Evolutionary conservation across 2,888 invertebrate species (phyloP).

Genomic region (Phengaris arion): DNA sequence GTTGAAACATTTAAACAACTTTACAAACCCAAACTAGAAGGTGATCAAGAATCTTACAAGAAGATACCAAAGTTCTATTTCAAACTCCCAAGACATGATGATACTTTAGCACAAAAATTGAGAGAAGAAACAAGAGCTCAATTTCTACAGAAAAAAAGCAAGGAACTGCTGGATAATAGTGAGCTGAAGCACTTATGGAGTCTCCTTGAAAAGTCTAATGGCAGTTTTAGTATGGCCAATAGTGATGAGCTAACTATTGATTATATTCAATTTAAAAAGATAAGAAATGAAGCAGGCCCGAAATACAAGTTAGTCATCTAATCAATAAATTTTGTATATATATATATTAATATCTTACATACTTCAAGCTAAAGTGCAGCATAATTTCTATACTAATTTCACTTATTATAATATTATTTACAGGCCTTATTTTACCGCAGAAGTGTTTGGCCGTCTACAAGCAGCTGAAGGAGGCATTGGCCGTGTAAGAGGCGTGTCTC

Average conservation of each 20-base stretch:
- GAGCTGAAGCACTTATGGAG: slow-evolving; percentile 93
- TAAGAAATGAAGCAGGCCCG: slow-evolving; percentile 85
- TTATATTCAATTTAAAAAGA: slow-evolving; percentile 91
- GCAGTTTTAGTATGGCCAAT: slow-evolving; percentile 81
- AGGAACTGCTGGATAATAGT: slow-evolving; percentile 90
- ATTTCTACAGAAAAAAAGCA: slow-evolving; percentile 91
- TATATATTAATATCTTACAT: too few species aligned
- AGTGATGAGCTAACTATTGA: slow-evolving; percentile 90
- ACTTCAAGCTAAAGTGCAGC: background rate
- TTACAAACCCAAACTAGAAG: slow-evolving; percentile 74
- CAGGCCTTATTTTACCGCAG: slow-evolving; percentile 90
- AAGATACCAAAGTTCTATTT: slow-evolving; percentile 88
- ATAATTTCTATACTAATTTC: background rate
- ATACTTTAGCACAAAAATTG: slow-evolving; percentile 87
- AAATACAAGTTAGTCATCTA: slow-evolving; percentile 81
- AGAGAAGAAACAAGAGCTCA: slow-evolving; percentile 93
- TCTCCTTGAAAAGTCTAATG: slow-evolving; percentile 89
- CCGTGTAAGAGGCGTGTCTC: slow-evolving; percentile 90
- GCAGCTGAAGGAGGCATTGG: slow-evolving; percentile 90
- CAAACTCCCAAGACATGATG: slow-evolving; percentile 87
- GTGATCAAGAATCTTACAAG: slow-evolving; percentile 74
- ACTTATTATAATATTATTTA: slow-evolving; percentile 36
- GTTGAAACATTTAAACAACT: slow-evolving; percentile 77
- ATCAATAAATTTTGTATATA: too few species aligned
- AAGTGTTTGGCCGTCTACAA: slow-evolving; percentile 92